Percentiles rank a stretch among this genome's conserved stretches.
phyloP scores from a whole-genome alignment of 2,888 invertebrate species.

The Lasioglossum figueresi region DNA sequence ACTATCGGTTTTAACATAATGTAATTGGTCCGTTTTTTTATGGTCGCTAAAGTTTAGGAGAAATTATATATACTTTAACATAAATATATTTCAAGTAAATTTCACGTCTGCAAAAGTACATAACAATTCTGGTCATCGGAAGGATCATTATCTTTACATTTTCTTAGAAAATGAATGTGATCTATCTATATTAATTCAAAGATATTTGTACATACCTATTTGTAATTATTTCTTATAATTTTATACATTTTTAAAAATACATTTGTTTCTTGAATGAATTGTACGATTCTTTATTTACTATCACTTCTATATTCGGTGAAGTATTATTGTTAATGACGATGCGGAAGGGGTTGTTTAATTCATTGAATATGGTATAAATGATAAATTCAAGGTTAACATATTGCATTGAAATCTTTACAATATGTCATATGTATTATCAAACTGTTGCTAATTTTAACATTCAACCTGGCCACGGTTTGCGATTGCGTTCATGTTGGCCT shows the following conservation, averaged over 20 bases:
- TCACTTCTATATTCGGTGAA: background rate
- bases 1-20: background rate
- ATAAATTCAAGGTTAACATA: constrained; percentile 37
- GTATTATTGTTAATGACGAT: background rate
- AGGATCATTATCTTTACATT: background rate
- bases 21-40: background rate
- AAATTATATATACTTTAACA: background rate
- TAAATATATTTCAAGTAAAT: background rate
- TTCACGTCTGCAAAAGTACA: background rate
- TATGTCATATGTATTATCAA: constrained; percentile 74
- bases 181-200: constrained; percentile 15
- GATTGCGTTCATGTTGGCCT: constrained; percentile 73
- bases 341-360: background rate
- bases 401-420: constrained; percentile 31
- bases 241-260: constrained; percentile 12
- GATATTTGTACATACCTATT: constrained; percentile 27
- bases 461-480: constrained; percentile 68
- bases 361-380: background rate
- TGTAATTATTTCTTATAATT: constrained; percentile 12
- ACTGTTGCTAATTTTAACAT: constrained; percentile 77
- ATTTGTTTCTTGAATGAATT: constrained; percentile 11
- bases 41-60: background rate
- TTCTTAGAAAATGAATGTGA: constrained; percentile 5
- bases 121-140: background rate
- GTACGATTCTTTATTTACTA: background rate